Percentiles rank a stretch among this genome's conserved stretches.
phyloP scores from a whole-genome alignment of 2,113 vertebrate species.

The Heteronetta atricapilla region DNA sequence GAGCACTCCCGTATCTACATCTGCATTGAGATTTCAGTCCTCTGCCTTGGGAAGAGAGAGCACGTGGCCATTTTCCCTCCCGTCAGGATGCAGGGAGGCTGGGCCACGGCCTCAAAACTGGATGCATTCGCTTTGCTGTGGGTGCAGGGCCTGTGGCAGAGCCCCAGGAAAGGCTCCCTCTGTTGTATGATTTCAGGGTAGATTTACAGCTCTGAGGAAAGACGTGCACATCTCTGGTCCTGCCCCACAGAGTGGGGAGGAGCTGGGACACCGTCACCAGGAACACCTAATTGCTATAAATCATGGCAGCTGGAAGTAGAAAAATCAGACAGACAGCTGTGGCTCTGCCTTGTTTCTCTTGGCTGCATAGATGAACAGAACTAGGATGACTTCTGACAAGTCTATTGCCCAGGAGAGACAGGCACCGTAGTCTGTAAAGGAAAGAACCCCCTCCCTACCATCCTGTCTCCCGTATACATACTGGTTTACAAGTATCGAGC shows the following conservation, averaged over 20 bases:
- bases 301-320: neutral
- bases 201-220: neutral
- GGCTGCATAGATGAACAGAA: neutral
- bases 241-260: neutral
- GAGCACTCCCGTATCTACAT: neutral
- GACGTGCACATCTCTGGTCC: neutral
- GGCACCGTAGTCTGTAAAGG: neutral
- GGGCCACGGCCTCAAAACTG: neutral
- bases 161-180: neutral
- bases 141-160: neutral
- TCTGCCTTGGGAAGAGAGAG: neutral
- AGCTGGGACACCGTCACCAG: neutral
- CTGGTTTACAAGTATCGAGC: neutral
- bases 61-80: neutral
- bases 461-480: neutral
- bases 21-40: neutral
- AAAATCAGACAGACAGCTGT: neutral
- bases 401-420: neutral
- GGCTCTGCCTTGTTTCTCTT: neutral
- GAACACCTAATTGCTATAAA: neutral
- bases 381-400: neutral
- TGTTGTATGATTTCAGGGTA: neutral
- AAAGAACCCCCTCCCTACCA: neutral
- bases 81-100: neutral
- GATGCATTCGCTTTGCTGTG: neutral